Base-by-base conservation (phyloP, 2,888 invertebrate genomes). In the Habroteleia sp. region DNA sequence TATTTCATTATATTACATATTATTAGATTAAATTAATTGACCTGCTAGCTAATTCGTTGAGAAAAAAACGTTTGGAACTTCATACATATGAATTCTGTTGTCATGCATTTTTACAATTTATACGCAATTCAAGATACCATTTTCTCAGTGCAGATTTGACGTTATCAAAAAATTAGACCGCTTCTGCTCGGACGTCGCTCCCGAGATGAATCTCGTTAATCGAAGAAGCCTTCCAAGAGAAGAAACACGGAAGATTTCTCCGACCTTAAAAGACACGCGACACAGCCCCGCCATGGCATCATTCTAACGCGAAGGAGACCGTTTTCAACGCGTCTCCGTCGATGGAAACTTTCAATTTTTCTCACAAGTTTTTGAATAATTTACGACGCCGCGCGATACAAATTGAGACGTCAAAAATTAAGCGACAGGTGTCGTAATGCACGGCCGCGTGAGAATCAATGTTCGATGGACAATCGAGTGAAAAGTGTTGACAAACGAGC, bases 221-320 rank as follows among this genome's bases (percentile, higher is more conserved):
- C 58, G 46, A 39, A 46, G 39, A 74, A 44, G 62, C 69, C 60
- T 50, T 46, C 56, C 66, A 60, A 76, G 58, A 39, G 75, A 80
- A 81, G 77, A 68, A 77, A 77, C 75, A 63, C 72, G 48, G 39
- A 78, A 76, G 78, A 85, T 87, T 87, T 87, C 87, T 83, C 86
- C 80, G 87, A 84, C 87, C 86, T 84, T 79, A 83, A 87, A 85
- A 84, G 79, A 71, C 63, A 56, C 69, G 66, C 52, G 62, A 72
- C 65, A 83, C 77, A 66, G 52, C 37, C 65, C 35, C 35, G 27
- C 16, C 44, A 14, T 41, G 44, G 31, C 65, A 50, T 65, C 73
- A 48, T 56, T 72, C 46, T 46, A 65, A 72, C 42, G 13, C 39
- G 31, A 66, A 66, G 35, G 44, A 73, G 58, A 65, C 58, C 39